phyloP scores from a whole-genome alignment of 2,888 invertebrate genomes.

The Acleris cristana region DNA sequence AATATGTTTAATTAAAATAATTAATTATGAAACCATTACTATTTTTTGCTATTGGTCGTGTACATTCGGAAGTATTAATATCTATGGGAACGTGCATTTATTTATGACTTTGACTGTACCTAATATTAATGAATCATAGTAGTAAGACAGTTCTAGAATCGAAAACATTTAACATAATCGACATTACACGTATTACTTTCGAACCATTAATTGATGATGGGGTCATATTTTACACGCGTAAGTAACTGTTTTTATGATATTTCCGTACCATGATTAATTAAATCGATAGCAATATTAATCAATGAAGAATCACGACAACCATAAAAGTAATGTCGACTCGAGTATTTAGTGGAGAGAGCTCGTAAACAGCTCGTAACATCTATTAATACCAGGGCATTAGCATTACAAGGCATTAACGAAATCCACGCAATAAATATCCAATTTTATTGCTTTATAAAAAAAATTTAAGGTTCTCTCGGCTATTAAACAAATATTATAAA shows the following conservation, averaged over 20 bases:
- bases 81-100: no score
- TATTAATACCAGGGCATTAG: slow-evolving; percentile 42
- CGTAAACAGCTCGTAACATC: slow-evolving; percentile 37
- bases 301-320: background rate
- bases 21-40: background rate
- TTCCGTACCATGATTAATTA: background rate
- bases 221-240: background rate
- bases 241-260: background rate
- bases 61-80: background rate
- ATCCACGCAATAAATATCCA: slow-evolving; percentile 53
- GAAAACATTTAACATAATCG: background rate
- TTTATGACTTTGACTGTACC: no score
- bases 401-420: slow-evolving; percentile 57
- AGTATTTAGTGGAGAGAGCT: slow-evolving; percentile 20
- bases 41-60: background rate
- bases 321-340: slow-evolving; percentile 8
- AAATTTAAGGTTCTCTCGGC: slow-evolving; percentile 40
- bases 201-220: background rate
- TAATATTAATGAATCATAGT: background rate
- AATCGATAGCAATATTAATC: background rate
- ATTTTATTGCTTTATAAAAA: slow-evolving; percentile 55
- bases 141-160: background rate
- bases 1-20: no score
- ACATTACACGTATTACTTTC: background rate
- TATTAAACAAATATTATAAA: slow-evolving; percentile 55